Evolutionary conservation across 2,797 vertebrate genomes (phyloP).

Genomic region (Picus viridis): DNA sequence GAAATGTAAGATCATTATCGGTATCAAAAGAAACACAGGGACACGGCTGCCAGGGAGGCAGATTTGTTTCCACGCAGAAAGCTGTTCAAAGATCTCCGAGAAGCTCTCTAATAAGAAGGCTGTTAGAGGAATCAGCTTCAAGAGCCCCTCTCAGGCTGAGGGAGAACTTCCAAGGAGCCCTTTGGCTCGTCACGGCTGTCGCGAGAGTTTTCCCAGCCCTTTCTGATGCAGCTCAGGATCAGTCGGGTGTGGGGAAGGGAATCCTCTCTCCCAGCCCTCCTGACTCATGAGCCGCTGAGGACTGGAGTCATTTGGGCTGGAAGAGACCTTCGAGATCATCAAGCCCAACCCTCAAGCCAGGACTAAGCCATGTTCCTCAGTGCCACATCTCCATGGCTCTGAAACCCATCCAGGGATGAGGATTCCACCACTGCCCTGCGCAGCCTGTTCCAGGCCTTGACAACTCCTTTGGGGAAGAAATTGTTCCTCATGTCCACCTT

Average conservation of each 20-base stretch:
- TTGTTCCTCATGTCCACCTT: too few species aligned
- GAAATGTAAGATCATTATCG: constrained; percentile 74
- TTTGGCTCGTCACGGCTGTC: constrained; percentile 5
- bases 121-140: constrained; percentile 67
- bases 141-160: constrained; percentile 53
- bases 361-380: too few species aligned
- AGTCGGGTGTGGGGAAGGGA: neutral
- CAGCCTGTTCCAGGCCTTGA: too few species aligned
- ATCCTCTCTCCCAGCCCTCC: neutral
- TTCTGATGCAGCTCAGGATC: fast-evolving
- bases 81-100: constrained; percentile 59
- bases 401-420: too few species aligned
- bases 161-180: constrained; percentile 51
- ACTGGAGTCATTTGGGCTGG: too few species aligned
- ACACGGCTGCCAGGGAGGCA: constrained; percentile 63
- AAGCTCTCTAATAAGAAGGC: constrained; percentile 55
- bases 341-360: too few species aligned
- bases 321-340: too few species aligned
- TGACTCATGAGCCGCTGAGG: fast-evolving
- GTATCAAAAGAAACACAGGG: constrained; percentile 73
- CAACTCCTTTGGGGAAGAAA: too few species aligned
- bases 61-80: constrained; percentile 63
- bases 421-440: too few species aligned
- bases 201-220: neutral
- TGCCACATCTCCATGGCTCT: too few species aligned